phyloP scores from a whole-genome alignment of 2,888 invertebrate genomes.

The Homarus gammarus region DNA sequence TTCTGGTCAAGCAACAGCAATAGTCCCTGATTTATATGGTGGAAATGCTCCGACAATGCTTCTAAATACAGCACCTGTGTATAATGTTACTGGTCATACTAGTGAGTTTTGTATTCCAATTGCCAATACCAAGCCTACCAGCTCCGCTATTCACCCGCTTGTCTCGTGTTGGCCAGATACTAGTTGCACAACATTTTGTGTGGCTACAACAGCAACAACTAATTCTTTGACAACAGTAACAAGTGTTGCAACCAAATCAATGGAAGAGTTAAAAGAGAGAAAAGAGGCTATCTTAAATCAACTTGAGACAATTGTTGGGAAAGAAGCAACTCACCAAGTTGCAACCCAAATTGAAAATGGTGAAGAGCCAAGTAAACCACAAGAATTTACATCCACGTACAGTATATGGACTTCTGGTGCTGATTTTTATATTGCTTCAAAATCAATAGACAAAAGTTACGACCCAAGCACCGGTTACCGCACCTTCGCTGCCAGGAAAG shows the following conservation, averaged over 20 bases:
- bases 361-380: slow-evolving; percentile 49
- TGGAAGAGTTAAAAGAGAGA: slow-evolving; percentile 83
- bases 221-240: slow-evolving; percentile 4
- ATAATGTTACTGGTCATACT: slow-evolving; percentile 55
- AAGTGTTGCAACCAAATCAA: slow-evolving; percentile 76
- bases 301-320: slow-evolving; percentile 82
- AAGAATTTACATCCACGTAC: slow-evolving; percentile 77
- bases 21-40: slow-evolving; percentile 63
- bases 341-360: slow-evolving; percentile 74
- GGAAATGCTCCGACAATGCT: slow-evolving; percentile 58
- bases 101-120: slow-evolving; percentile 62
- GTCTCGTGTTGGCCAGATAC: slow-evolving; percentile 65
- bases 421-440: slow-evolving; percentile 77
- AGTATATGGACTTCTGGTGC: slow-evolving; percentile 78
- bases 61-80: slow-evolving; percentile 61
- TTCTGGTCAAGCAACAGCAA: slow-evolving; percentile 58
- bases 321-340: slow-evolving; percentile 77
- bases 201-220: slow-evolving; percentile 39
- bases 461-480: slow-evolving; percentile 69
- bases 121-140: slow-evolving; percentile 50
- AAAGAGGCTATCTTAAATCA: slow-evolving; percentile 84
- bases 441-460: slow-evolving; percentile 60
- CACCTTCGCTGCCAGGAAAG: slow-evolving; percentile 42
- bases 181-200: slow-evolving; percentile 27
- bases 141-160: slow-evolving; percentile 41